A percentile compares a stretch with the other conserved stretches of the same genome.
phyloP scores from a whole-genome alignment of 2,888 invertebrate genomes.

The Diarsia mendica region DNA sequence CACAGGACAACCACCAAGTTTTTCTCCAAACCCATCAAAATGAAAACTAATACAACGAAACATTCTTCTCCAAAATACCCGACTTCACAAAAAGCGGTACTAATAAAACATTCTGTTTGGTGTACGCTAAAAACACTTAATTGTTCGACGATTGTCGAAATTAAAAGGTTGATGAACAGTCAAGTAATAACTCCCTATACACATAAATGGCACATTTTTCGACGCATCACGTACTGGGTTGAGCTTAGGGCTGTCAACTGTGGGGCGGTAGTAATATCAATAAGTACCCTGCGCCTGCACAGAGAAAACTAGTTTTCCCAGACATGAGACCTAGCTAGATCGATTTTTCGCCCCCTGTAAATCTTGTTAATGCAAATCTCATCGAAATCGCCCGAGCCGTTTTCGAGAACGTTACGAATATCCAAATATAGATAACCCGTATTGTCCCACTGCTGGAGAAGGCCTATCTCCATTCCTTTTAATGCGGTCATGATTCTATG shows the following conservation, averaged over 20 bases:
- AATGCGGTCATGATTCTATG: too few relatives aligned
- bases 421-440: background rate
- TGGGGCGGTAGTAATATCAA: background rate
- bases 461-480: too few relatives aligned
- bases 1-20: slow-evolving; percentile 6
- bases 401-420: background rate
- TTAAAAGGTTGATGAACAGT: slow-evolving; percentile 69
- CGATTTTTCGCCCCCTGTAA: background rate
- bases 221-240: slow-evolving; percentile 74
- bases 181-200: slow-evolving; percentile 65
- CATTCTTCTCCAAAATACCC: slow-evolving; percentile 51
- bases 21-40: slow-evolving; percentile 44
- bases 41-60: slow-evolving; percentile 51
- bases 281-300: background rate
- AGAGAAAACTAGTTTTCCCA: background rate
- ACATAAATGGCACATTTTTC: slow-evolving; percentile 74
- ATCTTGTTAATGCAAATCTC: background rate
- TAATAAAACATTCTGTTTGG: slow-evolving; percentile 59
- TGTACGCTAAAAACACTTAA: slow-evolving; percentile 60
- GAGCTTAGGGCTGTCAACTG: slow-evolving; percentile 50
- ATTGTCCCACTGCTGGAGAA: too few relatives aligned
- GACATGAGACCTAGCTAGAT: background rate
- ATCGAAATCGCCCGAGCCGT: background rate
- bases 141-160: slow-evolving; percentile 67
- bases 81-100: slow-evolving; percentile 51